A percentile compares a stretch with the other conserved stretches of the same genome.
These are phyloP conservation scores for Pseudotriccus pelzelni DNA, from an alignment of 2,797 vertebrate genomes.

Conservation along the genomic window DNA sequence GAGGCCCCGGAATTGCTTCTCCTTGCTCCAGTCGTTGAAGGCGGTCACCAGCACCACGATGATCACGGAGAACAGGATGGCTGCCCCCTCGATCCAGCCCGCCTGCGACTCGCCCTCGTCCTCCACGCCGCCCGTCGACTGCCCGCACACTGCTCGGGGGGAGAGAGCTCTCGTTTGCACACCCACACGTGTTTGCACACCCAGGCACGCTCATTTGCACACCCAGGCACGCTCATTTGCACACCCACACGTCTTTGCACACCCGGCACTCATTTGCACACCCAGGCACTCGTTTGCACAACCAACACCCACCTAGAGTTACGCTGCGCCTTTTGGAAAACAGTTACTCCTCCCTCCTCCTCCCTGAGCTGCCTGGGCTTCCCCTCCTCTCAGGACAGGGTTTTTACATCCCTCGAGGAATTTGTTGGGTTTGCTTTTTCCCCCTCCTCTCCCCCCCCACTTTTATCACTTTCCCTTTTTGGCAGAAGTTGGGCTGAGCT, in stretches of 20 bases:
- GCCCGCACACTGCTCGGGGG: constrained; percentile 83
- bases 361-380: neutral
- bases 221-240: neutral
- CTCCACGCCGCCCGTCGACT: constrained; percentile 73
- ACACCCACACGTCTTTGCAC: neutral
- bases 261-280: neutral
- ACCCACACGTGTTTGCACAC: neutral
- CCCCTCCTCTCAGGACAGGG: neutral
- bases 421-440: neutral
- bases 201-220: neutral
- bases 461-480: neutral
- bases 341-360: neutral
- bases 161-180: neutral
- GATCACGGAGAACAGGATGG: constrained; percentile 94
- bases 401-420: neutral
- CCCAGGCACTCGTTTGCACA: neutral
- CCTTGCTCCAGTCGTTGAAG: constrained; percentile 98
- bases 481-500: neutral
- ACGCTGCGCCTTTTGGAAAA: neutral
- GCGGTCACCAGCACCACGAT: constrained; percentile 96
- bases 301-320: neutral
- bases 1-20: constrained; percentile 96
- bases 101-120: constrained; percentile 92
- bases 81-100: constrained; percentile 96
- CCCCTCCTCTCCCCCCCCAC: fast-evolving